Conservation (phyloP, 2,797 vertebrate species). For the Linurgus olivaceus region DNA sequence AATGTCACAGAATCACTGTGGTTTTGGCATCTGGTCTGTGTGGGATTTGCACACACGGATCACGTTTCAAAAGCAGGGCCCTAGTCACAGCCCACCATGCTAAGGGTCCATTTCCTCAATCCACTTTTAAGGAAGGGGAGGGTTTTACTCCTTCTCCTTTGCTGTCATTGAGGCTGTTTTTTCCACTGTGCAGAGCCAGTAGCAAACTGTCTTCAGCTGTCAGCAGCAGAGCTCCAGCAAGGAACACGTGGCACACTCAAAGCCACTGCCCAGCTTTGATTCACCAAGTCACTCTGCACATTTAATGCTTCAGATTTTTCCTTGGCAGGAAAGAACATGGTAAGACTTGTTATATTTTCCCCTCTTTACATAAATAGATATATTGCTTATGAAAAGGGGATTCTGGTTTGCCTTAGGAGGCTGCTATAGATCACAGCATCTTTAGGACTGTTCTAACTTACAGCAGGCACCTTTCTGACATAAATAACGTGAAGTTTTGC, state of each 20-base stretch:
- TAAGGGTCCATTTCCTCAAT: not conserved
- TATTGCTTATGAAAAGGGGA: not conserved
- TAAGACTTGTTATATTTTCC: not conserved
- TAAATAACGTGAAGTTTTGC: rapidly evolving
- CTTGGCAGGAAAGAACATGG: not conserved
- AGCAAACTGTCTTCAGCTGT: not conserved
- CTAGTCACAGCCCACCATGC: not conserved
- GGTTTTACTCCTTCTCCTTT: not conserved
- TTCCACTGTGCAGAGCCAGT: not conserved
- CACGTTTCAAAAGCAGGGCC: not conserved
- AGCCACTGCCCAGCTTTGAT: not conserved
- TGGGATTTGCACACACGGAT: not conserved
- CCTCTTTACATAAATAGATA: not conserved
- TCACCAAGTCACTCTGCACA: not conserved
- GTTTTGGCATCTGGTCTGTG: not conserved
- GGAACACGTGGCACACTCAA: not conserved
- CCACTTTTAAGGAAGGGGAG: not conserved
- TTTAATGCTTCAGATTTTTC: not conserved
- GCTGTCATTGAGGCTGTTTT: not conserved
- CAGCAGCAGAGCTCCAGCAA: not conserved
- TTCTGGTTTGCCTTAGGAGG: not conserved
- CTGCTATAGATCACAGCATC: not conserved
- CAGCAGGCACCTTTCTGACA: not conserved
- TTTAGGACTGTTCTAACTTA: too few species aligned
- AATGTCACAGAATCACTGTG: not conserved